Conservation (phyloP, 2,888 invertebrate species). For the Hirudinaria manillensis region DNA sequence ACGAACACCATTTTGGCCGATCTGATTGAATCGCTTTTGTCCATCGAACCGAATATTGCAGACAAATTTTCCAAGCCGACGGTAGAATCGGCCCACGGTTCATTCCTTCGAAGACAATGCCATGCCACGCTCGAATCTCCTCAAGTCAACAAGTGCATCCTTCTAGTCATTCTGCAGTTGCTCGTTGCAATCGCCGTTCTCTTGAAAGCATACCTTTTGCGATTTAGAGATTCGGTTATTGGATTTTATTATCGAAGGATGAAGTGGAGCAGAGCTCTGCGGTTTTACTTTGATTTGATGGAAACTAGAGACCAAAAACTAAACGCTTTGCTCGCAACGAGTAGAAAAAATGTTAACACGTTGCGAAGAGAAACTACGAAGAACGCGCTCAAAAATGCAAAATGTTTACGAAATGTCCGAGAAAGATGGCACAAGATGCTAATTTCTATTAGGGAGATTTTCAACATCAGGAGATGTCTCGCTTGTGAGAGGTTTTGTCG, state of each 20-base stretch:
- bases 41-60: neutral
- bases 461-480: neutral
- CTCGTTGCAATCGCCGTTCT: neutral
- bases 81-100: neutral
- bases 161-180: conserved; percentile 3
- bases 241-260: conserved; percentile 13
- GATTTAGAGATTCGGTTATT: conserved; percentile 20
- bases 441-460: neutral
- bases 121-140: neutral
- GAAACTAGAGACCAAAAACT: conserved; percentile 3
- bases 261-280: conserved; percentile 19
- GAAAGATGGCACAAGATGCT: neutral
- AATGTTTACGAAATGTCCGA: neutral
- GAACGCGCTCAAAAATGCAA: neutral
- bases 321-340: neutral
- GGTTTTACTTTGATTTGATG: neutral
- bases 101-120: neutral
- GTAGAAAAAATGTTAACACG: neutral
- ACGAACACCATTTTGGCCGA: neutral
- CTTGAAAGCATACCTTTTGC: neutral
- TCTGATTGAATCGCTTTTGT: conserved; percentile 6
- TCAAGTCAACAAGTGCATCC: neutral
- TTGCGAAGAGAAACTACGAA: neutral
- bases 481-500: conserved; percentile 6
- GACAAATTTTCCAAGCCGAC: neutral